phyloP scores from a whole-genome alignment of 1,140 invertebrate species.

The Micrasema longulum region DNA sequence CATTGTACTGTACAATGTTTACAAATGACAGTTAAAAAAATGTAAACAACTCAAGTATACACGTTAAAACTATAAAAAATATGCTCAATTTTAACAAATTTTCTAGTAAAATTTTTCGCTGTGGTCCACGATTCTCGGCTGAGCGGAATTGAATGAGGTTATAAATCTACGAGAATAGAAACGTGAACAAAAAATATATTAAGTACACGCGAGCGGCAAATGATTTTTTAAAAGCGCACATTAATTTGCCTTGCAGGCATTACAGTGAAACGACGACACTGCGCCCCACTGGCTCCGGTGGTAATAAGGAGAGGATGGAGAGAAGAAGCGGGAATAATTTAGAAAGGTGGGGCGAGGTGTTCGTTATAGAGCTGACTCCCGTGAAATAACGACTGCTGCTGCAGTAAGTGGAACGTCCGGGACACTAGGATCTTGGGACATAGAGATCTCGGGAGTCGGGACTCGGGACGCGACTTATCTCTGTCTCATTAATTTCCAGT shows the following conservation, averaged over 20 bases:
- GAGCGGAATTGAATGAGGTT: background rate
- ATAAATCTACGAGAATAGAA: conserved; percentile 11
- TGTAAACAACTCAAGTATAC: too few species aligned
- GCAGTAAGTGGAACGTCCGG: conserved; percentile 32
- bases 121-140: background rate
- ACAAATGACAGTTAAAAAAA: too few species aligned
- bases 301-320: conserved; percentile 8
- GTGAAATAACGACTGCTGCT: conserved; percentile 23
- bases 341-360: conserved; percentile 3
- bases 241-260: conserved; percentile 1
- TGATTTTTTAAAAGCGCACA: conserved; percentile 18
- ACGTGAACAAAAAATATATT: conserved; percentile 7
- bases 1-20: background rate
- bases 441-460: conserved; percentile 10
- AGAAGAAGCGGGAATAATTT: conserved; percentile 28
- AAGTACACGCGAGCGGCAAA: background rate
- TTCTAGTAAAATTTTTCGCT: too few species aligned
- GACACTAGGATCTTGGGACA: background rate
- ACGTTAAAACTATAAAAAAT: too few species aligned
- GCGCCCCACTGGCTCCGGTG: background rate
- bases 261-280: conserved; percentile 4
- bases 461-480: conserved; percentile 31
- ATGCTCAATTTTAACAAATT: too few species aligned
- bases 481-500: conserved; percentile 40
- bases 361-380: conserved; percentile 17